Evolutionary conservation across 2,113 vertebrate genomes (phyloP).

Genomic region (Oncorhynchus clarkii): DNA sequence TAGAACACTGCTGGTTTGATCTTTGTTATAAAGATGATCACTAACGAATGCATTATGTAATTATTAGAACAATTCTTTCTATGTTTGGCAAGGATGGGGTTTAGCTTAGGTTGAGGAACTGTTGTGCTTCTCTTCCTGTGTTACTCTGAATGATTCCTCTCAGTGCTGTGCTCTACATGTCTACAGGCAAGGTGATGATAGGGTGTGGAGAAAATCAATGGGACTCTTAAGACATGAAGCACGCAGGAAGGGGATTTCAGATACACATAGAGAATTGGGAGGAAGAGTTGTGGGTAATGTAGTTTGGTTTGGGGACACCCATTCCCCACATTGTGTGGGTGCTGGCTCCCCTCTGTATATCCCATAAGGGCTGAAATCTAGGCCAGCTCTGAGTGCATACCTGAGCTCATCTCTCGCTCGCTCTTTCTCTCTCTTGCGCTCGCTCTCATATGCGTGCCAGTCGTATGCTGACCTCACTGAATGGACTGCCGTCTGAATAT

Average conservation of each 20-base stretch:
- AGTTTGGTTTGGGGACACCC: conserved; percentile 3
- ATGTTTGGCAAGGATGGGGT: background rate
- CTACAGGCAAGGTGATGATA: background rate
- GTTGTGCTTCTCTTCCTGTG: background rate
- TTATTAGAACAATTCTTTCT: background rate
- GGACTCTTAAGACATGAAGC: background rate
- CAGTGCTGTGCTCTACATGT: background rate
- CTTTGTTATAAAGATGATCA: background rate
- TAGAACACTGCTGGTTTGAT: background rate
- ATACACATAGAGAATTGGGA: background rate
- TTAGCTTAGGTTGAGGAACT: background rate
- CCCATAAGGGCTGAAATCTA: conserved; percentile 9
- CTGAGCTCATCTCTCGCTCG: conserved; percentile 7
- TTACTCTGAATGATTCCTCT: background rate
- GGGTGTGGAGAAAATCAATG: background rate
- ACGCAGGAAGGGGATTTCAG: background rate
- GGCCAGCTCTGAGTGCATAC: conserved; percentile 3
- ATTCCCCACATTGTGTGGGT: background rate
- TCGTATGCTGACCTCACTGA: background rate
- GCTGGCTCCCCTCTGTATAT: background rate
- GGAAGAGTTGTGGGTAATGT: background rate
- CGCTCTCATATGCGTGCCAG: conserved; percentile 3
- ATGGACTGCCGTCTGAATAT: conserved; percentile 37
- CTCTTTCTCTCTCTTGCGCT: background rate
- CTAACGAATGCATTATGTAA: background rate